These are phyloP conservation scores for Scatophagus argus DNA, from an alignment of 2,113 vertebrate species.

Conservation along the genomic window DNA sequence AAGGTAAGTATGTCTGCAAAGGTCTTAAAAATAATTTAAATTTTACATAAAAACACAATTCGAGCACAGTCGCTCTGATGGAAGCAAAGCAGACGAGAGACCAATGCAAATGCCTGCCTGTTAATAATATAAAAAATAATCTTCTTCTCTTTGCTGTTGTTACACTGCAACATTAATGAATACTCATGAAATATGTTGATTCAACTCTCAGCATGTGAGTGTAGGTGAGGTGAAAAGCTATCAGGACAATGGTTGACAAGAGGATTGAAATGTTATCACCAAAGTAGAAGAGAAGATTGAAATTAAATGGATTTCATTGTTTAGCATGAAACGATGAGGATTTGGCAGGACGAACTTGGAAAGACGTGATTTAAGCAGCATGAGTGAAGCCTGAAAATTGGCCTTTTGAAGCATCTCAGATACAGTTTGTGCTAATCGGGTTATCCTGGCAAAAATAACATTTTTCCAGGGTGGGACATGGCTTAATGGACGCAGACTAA, in stretches of 20 bases:
- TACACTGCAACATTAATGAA: background rate
- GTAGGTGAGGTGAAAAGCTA: background rate
- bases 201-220: background rate
- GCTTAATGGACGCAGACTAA: constrained; percentile 18
- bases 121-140: background rate
- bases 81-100: background rate
- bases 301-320: constrained; percentile 24
- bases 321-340: constrained; percentile 46
- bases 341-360: constrained; percentile 33
- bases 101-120: background rate
- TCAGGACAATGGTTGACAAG: background rate
- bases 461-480: constrained; percentile 30
- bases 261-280: constrained; percentile 6
- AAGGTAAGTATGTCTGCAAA: background rate
- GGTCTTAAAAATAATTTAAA: background rate
- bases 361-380: constrained; percentile 33
- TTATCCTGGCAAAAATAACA: constrained; percentile 54
- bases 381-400: constrained; percentile 22
- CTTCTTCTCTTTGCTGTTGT: background rate
- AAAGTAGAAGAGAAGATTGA: background rate
- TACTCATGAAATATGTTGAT: background rate
- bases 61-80: background rate
- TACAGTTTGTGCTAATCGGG: constrained; percentile 45
- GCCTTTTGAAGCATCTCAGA: constrained; percentile 19
- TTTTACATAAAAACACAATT: background rate